These are phyloP conservation scores for Chymomyza amoena DNA, from an alignment of 2,888 invertebrate species.

Conservation along the genomic window DNA sequence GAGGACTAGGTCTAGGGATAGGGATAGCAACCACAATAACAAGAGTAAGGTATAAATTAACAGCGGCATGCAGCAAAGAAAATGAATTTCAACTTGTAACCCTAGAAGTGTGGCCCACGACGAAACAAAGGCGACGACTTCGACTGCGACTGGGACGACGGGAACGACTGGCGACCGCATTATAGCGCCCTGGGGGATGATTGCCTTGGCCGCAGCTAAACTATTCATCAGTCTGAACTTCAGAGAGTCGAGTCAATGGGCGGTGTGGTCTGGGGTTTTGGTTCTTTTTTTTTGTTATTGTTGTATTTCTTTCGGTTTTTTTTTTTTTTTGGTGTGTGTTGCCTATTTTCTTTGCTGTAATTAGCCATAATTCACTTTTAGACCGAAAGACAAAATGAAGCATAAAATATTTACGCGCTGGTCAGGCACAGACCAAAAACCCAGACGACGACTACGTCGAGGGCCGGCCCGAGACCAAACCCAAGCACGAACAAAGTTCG, in stretches of 20 bases:
- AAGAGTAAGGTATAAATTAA: slow-evolving; percentile 61
- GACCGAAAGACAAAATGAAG: slow-evolving; percentile 67
- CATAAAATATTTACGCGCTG: slow-evolving; percentile 67
- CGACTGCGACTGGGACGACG: slow-evolving; percentile 26
- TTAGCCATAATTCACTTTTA: slow-evolving; percentile 72
- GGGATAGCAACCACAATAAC: slow-evolving; percentile 25
- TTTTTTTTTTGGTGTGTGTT: slow-evolving; percentile 15
- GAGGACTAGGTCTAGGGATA: slow-evolving; percentile 34
- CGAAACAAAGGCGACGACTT: slow-evolving; percentile 13
- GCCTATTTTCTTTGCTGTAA: slow-evolving; percentile 37
- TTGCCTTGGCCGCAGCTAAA: slow-evolving; percentile 29
- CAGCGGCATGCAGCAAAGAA: slow-evolving; percentile 50
- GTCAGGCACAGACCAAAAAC: slow-evolving; percentile 11
- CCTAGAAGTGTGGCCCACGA: slow-evolving; percentile 44
- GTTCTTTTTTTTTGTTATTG: slow-evolving; percentile 3
- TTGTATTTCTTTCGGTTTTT: slow-evolving; percentile 26
- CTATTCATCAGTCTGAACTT: slow-evolving; percentile 15
- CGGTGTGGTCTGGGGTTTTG: not conserved
- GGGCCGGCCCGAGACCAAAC: not conserved
- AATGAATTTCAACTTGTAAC: slow-evolving; percentile 55
- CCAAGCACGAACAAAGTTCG: slow-evolving; percentile 23
- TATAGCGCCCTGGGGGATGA: slow-evolving; percentile 69
- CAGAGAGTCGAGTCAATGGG: slow-evolving; percentile 5
- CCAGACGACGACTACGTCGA: not conserved
- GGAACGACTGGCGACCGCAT: slow-evolving; percentile 50